Percentiles rank a stretch among this genome's conserved stretches.
These are phyloP conservation scores for Empidonax traillii DNA, from an alignment of 2,113 vertebrate species.

Conservation along the genomic window DNA sequence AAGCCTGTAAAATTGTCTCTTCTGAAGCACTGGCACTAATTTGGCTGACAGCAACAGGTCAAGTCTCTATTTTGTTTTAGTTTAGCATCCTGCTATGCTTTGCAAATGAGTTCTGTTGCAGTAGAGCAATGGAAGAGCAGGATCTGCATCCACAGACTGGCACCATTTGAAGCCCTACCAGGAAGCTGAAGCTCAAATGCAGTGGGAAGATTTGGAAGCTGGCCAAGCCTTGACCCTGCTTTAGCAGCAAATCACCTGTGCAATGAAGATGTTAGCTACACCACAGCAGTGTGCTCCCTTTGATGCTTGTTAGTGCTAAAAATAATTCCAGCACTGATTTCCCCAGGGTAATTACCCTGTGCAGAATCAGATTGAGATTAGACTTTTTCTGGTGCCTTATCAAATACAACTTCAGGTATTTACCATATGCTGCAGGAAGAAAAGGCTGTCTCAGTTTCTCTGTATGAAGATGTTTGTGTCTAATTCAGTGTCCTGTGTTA, in stretches of 20 bases:
- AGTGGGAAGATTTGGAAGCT: background rate
- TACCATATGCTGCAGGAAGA: background rate
- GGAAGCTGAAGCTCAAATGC: background rate
- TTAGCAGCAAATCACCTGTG: background rate
- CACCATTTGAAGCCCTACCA: background rate
- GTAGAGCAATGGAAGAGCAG: background rate
- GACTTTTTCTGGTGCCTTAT: background rate
- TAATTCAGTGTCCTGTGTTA: background rate
- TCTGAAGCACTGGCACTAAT: background rate
- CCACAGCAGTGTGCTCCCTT: background rate
- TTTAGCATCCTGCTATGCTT: background rate
- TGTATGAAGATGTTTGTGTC: rapidly evolving
- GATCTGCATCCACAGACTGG: background rate
- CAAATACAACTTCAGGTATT: background rate
- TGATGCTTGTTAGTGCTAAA: constrained; percentile 14
- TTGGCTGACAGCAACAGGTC: background rate
- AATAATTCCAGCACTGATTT: constrained; percentile 35
- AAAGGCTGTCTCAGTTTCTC: background rate
- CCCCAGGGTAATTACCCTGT: constrained; percentile 25
- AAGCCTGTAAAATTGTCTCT: background rate
- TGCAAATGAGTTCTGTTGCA: background rate
- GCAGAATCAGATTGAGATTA: constrained; percentile 18
- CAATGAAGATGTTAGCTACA: background rate
- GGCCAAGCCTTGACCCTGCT: background rate
- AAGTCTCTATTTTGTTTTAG: background rate